These are phyloP conservation scores for Heloderma charlesbogerti DNA, from an alignment of 2,113 vertebrate genomes.

Conservation along the genomic window DNA sequence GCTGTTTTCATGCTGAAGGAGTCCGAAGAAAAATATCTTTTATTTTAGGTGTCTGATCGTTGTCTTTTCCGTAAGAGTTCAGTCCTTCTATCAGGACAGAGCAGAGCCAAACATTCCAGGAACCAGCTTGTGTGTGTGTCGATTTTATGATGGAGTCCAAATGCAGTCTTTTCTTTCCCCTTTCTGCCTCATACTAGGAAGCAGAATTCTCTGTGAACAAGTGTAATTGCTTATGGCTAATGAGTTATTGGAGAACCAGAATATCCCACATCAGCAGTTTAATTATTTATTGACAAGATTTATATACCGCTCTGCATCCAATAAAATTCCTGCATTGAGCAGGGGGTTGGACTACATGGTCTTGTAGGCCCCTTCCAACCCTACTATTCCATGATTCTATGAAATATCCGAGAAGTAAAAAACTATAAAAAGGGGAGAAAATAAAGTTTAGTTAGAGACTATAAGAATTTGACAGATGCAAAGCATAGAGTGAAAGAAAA, in stretches of 20 bases:
- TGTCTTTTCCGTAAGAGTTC: not conserved
- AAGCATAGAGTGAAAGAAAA: not conserved
- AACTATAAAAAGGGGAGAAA: too few species aligned
- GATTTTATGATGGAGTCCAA: not conserved
- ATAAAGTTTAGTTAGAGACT: not conserved
- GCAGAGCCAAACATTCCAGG: not conserved
- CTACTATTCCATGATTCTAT: too few species aligned
- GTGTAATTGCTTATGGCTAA: not conserved
- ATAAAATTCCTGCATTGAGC: too few species aligned
- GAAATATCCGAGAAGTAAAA: too few species aligned
- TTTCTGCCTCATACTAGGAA: not conserved
- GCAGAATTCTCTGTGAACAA: not conserved
- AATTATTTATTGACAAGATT: too few species aligned
- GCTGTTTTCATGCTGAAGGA: not conserved
- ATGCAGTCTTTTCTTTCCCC: not conserved
- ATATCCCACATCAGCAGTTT: not conserved
- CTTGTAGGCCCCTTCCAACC: too few species aligned
- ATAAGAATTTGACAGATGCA: not conserved
- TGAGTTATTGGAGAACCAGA: not conserved
- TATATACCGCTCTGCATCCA: too few species aligned
- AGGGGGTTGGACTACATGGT: too few species aligned
- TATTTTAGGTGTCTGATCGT: not conserved
- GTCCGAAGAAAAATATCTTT: not conserved
- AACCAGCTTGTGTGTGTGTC: not conserved
- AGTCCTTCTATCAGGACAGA: not conserved